Conservation (phyloP, 2,113 vertebrate species). For the Indri indri region DNA sequence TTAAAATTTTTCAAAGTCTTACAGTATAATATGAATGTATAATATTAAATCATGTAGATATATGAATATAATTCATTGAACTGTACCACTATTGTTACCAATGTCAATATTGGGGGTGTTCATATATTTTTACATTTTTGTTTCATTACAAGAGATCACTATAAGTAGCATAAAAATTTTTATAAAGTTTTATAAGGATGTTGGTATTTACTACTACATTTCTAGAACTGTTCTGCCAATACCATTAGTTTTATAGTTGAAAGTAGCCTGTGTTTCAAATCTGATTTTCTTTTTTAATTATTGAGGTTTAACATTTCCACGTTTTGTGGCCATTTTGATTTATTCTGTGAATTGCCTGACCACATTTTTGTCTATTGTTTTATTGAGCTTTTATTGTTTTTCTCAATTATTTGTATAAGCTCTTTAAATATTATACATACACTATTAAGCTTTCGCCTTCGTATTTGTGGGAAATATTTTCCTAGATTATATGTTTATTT, state of each 20-base stretch:
- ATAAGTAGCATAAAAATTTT: not conserved
- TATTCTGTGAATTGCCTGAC: not conserved
- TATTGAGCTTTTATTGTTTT: not conserved
- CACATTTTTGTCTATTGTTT: not conserved
- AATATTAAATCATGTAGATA: not conserved
- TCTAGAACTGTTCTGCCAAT: not conserved
- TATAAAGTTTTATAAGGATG: not conserved
- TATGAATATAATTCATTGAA: not conserved
- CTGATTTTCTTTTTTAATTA: not conserved
- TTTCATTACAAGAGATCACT: not conserved
- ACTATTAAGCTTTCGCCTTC: not conserved
- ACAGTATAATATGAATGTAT: not conserved
- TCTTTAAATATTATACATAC: not conserved
- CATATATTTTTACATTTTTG: not conserved
- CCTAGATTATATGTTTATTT: not conserved
- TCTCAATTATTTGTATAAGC: not conserved
- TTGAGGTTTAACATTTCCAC: not conserved
- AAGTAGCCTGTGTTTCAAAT: not conserved
- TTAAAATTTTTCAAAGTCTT: not conserved
- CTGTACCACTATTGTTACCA: not conserved
- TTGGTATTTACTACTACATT: not conserved
- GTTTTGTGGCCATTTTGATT: not conserved
- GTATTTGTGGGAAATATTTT: not conserved
- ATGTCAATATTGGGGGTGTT: not conserved
- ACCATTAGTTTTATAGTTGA: not conserved